Conservation (phyloP, 2,113 vertebrate genomes). For the Eurypyga helias region DNA sequence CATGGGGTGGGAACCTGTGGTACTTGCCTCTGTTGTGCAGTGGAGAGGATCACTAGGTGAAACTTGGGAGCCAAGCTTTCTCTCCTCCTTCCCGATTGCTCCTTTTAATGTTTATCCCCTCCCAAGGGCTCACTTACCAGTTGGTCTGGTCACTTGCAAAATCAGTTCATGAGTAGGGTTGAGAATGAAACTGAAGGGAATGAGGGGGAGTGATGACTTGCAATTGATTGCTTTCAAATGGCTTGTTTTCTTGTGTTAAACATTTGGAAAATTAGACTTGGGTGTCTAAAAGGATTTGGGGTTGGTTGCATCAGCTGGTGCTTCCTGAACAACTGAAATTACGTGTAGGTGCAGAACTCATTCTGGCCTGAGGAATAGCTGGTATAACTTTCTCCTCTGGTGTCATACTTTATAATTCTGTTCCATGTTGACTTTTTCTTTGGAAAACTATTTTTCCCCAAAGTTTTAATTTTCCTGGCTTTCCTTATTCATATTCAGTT, state of each 20-base stretch:
- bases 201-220: not conserved
- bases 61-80: not conserved
- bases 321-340: not conserved
- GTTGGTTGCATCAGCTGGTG: not conserved
- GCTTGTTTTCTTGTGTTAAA: not conserved
- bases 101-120: not conserved
- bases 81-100: conserved; percentile 17
- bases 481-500: not conserved
- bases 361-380: not conserved
- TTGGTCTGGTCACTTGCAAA: conserved; percentile 21
- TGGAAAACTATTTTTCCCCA: not conserved
- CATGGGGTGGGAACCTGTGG: not conserved
- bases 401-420: conserved; percentile 6
- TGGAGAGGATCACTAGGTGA: conserved; percentile 10
- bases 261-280: not conserved
- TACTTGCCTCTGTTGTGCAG: not conserved
- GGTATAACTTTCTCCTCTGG: not conserved
- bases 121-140: not conserved
- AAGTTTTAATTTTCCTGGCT: conserved; percentile 32
- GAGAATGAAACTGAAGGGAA: not conserved
- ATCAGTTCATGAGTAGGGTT: not conserved
- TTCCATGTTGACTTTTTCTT: not conserved
- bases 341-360: not conserved
- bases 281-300: not conserved
- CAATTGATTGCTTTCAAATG: not conserved